phyloP scores from a whole-genome alignment of 2,113 vertebrate species.

The Falco punctatus region DNA sequence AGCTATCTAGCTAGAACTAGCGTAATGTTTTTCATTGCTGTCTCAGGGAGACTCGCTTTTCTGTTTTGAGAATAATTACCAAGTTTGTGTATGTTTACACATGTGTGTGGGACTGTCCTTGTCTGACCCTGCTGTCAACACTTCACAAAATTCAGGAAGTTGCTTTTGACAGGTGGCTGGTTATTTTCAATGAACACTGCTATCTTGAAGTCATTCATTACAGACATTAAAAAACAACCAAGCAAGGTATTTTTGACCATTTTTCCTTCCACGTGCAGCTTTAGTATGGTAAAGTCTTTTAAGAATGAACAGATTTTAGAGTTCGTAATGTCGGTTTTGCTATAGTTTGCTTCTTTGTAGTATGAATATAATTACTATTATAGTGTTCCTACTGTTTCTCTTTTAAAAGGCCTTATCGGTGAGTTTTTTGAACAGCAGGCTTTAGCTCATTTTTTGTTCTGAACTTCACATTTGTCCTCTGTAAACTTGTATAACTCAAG shows the following conservation, averaged over 20 bases:
- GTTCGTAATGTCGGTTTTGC: not conserved
- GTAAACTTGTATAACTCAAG: not conserved
- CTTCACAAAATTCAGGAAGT: not conserved
- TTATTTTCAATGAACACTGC: not conserved
- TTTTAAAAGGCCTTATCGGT: not conserved
- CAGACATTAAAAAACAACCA: not conserved
- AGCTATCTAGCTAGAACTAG: rapidly evolving
- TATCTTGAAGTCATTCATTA: not conserved
- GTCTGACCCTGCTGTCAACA: not conserved
- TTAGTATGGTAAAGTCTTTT: not conserved
- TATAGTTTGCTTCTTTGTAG: not conserved
- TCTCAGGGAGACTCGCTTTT: not conserved
- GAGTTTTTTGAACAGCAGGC: not conserved
- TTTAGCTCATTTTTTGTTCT: not conserved
- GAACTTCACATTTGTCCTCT: not conserved
- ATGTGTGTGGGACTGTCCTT: not conserved
- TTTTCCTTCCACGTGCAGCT: not conserved
- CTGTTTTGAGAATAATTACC: not conserved
- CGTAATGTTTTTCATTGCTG: not conserved
- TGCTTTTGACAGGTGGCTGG: not conserved
- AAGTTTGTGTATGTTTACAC: no score
- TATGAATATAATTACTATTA: not conserved
- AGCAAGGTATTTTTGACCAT: not conserved
- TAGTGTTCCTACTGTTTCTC: not conserved
- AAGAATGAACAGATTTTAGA: not conserved